Percentiles rank a stretch among this genome's conserved stretches.
Evolutionary conservation across 2,888 invertebrate species (phyloP).

Genomic region (Hirtodrosophila alboralis): DNA sequence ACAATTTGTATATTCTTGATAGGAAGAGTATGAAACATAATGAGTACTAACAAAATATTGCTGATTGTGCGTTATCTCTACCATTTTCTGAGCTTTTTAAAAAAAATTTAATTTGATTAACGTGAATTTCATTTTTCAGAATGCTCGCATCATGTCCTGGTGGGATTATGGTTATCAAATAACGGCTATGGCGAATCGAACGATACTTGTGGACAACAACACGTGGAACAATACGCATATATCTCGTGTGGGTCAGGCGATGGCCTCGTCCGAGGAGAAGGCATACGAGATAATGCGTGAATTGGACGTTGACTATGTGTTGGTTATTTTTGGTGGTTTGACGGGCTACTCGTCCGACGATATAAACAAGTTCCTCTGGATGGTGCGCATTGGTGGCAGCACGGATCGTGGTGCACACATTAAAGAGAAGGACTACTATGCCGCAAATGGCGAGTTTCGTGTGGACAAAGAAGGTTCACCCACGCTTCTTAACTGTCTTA

Average conservation of each 20-base stretch:
- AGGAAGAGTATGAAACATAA: slow-evolving; percentile 84
- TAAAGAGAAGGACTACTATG: slow-evolving; percentile 98
- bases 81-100: not conserved
- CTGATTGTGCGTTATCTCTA: slow-evolving; percentile 54
- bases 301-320: slow-evolving; percentile 98
- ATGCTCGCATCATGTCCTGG: slow-evolving; percentile 99
- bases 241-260: slow-evolving; percentile 98
- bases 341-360: slow-evolving; percentile 99
- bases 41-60: slow-evolving; percentile 73
- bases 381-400: slow-evolving; percentile 98
- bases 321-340: slow-evolving; percentile 99
- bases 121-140: slow-evolving; percentile 85
- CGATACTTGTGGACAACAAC: slow-evolving; percentile 99
- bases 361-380: slow-evolving; percentile 99
- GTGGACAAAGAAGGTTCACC: slow-evolving; percentile 97
- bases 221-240: slow-evolving; percentile 99
- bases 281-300: slow-evolving; percentile 99
- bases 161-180: slow-evolving; percentile 99
- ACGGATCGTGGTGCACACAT: slow-evolving; percentile 97
- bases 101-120: not conserved
- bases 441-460: slow-evolving; percentile 96
- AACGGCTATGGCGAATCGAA: slow-evolving; percentile 99
- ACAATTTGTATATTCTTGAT: slow-evolving; percentile 80
- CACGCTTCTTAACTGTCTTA: slow-evolving; percentile 96
- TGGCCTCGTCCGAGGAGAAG: slow-evolving; percentile 98